Percentiles rank a stretch among this genome's conserved stretches.
phyloP scores from a whole-genome alignment of 2,888 invertebrate genomes.

The Hylaea fasciaria region DNA sequence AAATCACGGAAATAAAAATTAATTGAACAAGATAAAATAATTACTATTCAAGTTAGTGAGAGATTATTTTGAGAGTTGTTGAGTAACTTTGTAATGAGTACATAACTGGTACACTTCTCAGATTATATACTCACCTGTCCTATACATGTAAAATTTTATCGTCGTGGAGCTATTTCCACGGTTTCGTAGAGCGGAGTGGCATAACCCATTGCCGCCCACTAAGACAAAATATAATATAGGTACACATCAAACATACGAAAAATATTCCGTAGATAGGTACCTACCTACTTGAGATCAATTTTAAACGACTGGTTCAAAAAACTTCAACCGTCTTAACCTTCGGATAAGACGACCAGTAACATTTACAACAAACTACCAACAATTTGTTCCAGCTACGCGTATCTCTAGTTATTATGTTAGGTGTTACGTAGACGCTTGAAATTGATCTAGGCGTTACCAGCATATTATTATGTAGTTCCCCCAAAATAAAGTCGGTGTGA shows the following conservation, averaged over 20 bases:
- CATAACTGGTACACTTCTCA: too few species aligned
- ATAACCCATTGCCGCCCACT: too few species aligned
- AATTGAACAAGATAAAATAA: neutral
- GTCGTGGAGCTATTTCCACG: too few species aligned
- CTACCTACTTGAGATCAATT: neutral
- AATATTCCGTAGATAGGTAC: too few species aligned
- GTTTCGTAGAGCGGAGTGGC: too few species aligned
- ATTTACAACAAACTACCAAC: conserved; percentile 13
- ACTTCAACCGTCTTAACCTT: conserved; percentile 7
- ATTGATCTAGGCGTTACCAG: conserved; percentile 31
- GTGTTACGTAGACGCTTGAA: conserved; percentile 23
- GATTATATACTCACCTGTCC: too few species aligned
- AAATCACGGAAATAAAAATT: neutral
- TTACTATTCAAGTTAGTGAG: neutral
- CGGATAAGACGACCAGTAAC: conserved; percentile 1
- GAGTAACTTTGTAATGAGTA: too few species aligned
- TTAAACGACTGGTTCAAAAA: neutral
- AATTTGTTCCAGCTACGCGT: conserved; percentile 26
- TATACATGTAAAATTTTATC: too few species aligned
- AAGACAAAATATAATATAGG: neutral
- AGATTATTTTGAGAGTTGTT: too few species aligned
- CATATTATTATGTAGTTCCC: conserved; percentile 41
- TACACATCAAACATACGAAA: neutral
- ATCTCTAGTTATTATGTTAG: conserved; percentile 21
- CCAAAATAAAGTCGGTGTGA: conserved; percentile 51